These are phyloP conservation scores for Brachionus rubens DNA, from an alignment of 1,140 invertebrate species.

Conservation along the genomic window DNA sequence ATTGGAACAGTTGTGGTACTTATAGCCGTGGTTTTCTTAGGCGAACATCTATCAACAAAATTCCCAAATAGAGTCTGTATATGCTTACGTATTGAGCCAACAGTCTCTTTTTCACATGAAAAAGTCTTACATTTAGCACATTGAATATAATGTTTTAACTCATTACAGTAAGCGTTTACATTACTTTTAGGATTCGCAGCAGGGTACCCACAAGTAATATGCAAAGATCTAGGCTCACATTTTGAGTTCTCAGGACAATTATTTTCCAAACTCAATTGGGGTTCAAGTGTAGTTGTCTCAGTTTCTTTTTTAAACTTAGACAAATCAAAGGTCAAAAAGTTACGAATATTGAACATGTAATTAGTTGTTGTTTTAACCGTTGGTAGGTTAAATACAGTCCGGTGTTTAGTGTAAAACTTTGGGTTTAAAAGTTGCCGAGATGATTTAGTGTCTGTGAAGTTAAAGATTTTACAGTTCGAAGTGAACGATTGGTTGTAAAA, in stretches of 20 bases:
- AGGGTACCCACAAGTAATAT: constrained; percentile 40
- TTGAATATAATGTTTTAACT: constrained; percentile 40
- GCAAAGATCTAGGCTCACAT: constrained; percentile 27
- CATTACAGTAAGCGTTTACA: constrained; percentile 42
- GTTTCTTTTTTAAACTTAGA: neutral
- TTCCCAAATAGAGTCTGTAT: neutral
- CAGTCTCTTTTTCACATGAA: neutral
- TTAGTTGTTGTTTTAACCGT: neutral
- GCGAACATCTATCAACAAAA: neutral
- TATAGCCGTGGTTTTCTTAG: neutral
- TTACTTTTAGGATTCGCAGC: constrained; percentile 36
- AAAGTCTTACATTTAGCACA: constrained; percentile 38
- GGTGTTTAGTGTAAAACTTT: neutral
- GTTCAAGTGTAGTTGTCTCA: neutral
- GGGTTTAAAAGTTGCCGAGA: neutral
- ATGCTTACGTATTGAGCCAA: neutral
- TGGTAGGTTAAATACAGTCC: neutral
- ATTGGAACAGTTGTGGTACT: neutral
- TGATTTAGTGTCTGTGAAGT: neutral
- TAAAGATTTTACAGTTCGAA: constrained; percentile 1
- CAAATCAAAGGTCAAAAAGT: neutral
- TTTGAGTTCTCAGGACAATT: constrained; percentile 6
- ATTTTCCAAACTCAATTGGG: neutral
- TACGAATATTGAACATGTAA: constrained; percentile 1
- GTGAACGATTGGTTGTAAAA: neutral